These are phyloP conservation scores for Diabrotica undecimpunctata DNA, from an alignment of 1,140 invertebrate genomes.

Conservation along the genomic window DNA sequence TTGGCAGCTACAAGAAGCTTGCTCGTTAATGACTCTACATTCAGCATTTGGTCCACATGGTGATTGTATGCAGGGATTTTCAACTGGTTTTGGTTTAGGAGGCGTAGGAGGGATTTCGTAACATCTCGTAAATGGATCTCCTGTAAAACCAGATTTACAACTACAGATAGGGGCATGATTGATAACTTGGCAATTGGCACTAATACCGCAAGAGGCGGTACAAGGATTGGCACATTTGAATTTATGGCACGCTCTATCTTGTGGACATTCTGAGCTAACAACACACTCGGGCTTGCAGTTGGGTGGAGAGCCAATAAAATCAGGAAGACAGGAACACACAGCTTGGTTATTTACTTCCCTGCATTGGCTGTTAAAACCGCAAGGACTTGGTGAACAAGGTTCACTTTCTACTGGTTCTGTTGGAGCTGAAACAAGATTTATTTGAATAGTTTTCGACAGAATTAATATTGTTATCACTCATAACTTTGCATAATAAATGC, in stretches of 20 bases:
- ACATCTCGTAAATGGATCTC: constrained; percentile 70
- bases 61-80: constrained; percentile 71
- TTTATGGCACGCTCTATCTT: constrained; percentile 66
- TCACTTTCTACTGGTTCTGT: constrained; percentile 44
- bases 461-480: neutral
- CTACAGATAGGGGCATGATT: constrained; percentile 75
- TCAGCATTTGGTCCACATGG: constrained; percentile 74
- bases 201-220: constrained; percentile 63
- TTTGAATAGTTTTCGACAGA: neutral
- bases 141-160: constrained; percentile 64
- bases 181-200: constrained; percentile 62
- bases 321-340: constrained; percentile 62
- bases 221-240: constrained; percentile 71
- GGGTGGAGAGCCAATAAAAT: constrained; percentile 62
- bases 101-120: constrained; percentile 44
- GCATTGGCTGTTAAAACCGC: constrained; percentile 67
- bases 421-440: constrained; percentile 40
- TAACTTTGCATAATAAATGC: too few species aligned
- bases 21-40: constrained; percentile 59
- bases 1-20: constrained; percentile 70
- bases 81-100: constrained; percentile 45
- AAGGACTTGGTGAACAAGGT: constrained; percentile 65
- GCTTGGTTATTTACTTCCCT: constrained; percentile 56
- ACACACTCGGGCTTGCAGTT: constrained; percentile 71
- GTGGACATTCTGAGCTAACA: constrained; percentile 68